Evolutionary conservation across 2,113 vertebrate genomes (phyloP).

Genomic region (Sialia sialis): DNA sequence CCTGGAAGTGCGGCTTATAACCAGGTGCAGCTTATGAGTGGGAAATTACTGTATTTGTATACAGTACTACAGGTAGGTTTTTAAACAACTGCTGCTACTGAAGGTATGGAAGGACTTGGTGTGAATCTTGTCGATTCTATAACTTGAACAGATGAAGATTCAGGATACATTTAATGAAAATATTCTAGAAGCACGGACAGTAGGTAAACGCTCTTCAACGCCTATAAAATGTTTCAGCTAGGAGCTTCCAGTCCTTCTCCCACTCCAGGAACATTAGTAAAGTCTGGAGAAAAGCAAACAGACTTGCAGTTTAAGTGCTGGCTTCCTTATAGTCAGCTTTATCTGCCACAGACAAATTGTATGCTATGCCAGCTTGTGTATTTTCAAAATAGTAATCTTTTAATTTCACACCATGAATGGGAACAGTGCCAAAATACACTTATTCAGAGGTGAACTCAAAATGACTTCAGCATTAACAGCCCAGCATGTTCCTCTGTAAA

Average conservation of each 20-base stretch:
- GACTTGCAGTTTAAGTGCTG: neutral
- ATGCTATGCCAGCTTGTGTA: neutral
- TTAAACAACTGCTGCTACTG: neutral
- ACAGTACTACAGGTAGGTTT: neutral
- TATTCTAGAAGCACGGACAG: neutral
- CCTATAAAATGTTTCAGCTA: neutral
- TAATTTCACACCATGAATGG: neutral
- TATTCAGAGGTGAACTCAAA: neutral
- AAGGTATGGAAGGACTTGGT: neutral
- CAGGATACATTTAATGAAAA: neutral
- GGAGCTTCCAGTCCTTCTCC: neutral
- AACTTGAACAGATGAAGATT: neutral
- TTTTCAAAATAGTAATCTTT: constrained; percentile 6
- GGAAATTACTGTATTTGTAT: too few relatives aligned
- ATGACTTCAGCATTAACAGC: neutral
- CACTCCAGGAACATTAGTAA: neutral
- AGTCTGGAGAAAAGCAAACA: neutral
- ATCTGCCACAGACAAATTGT: neutral
- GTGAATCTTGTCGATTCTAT: neutral
- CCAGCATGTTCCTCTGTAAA: neutral
- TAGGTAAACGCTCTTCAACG: neutral
- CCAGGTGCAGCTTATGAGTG: too few relatives aligned
- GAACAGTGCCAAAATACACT: neutral
- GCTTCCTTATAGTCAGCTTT: neutral
- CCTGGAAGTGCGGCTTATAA: too few relatives aligned